Evolutionary conservation across 2,113 vertebrate genomes (phyloP).

Genomic region (Thalassarche chlororhynchos): DNA sequence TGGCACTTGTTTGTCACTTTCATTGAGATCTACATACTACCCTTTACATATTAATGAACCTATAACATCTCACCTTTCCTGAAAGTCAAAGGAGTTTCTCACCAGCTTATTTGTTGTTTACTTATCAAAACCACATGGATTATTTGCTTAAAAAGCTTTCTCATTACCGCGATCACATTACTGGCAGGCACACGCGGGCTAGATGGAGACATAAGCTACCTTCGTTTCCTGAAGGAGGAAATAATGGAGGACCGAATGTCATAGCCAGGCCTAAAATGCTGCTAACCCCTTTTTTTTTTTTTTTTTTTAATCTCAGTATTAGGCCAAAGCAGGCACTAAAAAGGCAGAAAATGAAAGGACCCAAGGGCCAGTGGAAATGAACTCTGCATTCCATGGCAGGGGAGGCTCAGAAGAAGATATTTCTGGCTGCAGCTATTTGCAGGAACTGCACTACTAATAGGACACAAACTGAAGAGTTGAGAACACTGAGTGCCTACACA

Average conservation of each 20-base stretch:
- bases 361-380: background rate
- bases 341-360: background rate
- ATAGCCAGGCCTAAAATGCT: background rate
- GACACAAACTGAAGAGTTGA: background rate
- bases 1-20: constrained; percentile 87
- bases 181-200: constrained; percentile 11
- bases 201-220: background rate
- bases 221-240: background rate
- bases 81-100: constrained; percentile 80
- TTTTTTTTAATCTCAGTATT: background rate
- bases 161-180: constrained; percentile 61
- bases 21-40: constrained; percentile 83
- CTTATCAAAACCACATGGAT: constrained; percentile 71
- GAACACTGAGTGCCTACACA: background rate
- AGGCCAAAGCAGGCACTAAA: background rate
- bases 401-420: constrained; percentile 1
- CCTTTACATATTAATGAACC: constrained; percentile 87
- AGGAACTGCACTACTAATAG: background rate
- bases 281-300: background rate
- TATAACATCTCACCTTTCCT: constrained; percentile 81
- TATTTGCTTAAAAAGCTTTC: constrained; percentile 71
- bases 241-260: background rate
- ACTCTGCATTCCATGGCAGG: background rate
- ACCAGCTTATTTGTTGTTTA: constrained; percentile 73
- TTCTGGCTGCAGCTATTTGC: constrained; percentile 31